Base-by-base conservation (phyloP, 1,140 invertebrate genomes). In the Pseudachorutes palmiensis region DNA sequence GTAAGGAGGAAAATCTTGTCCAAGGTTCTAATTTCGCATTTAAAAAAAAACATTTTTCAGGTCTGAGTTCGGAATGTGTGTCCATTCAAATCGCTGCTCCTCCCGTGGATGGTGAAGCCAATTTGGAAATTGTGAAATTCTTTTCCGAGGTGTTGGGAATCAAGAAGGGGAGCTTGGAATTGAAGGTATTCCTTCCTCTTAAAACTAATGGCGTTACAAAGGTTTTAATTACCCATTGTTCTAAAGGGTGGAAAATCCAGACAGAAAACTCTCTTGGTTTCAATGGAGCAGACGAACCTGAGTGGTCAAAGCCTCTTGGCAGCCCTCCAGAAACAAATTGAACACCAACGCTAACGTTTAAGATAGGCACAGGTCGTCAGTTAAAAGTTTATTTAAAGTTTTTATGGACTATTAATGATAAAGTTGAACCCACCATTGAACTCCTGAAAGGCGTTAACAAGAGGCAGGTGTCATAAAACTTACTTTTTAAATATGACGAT, bases 41-140 rank as follows among this genome's bases (percentile, higher is more conserved):
- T 67, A 64, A 45, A 45, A 45, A 45, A 12, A 19, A 45, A 45
- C 36, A 12, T 45, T 45, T 12, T 61, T 75, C 75, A 75, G 79
- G 75, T 68, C 72, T 81, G n/a, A 66, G 65, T 36, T 71, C 75
- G 32, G 77, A 80, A 57, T 80, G 78, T 28, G 79, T 88, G 16
- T 82, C 85, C 32, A 80, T 90, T 48, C 86, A 88, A 75, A 89
- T 91, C 71, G 82, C 83, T 64, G 88, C 88, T 2, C 87, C 88
- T 30, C 87, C 89, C 1, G 83, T 86, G 2, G 88, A 90, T 75
- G 89, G 88, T 2, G 87, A 89, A 79, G 89, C 89, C 3, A 91
- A 91, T 74, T 81, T 83, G 41, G 88, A 89, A 76, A 80, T 91
- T 9, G 77, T 90, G 0, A 87, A 87, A 78, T 90, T 84, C 75